Evolutionary conservation across 1,140 invertebrate species (phyloP), one percentile per base, ranked within the genome.

Genomic region (Maconellicoccus hirsutus): DNA sequence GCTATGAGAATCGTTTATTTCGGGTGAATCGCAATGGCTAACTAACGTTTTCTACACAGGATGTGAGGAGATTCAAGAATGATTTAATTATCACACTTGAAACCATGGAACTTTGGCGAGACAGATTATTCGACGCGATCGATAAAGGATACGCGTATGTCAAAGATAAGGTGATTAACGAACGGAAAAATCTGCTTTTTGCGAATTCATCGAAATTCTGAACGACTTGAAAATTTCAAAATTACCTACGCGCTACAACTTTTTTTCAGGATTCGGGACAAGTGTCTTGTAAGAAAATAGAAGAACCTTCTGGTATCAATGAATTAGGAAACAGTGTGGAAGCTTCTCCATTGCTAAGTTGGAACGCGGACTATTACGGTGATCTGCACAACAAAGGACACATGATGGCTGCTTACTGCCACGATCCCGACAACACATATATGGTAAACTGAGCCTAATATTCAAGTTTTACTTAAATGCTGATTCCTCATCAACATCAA

Each of bases 241-340:
- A n/a, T n/a, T n/a, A n/a, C n/a, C n/a, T n/a, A n/a, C n/a, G n/a
- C n/a, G n/a, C n/a, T n/a, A n/a, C n/a, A n/a, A n/a, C n/a, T n/a
- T 52, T 38, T 59, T 59, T 66, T 70, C 71, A 72, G 25, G 10
- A 71, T 75, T 14, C 73, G 74, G 74, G 66, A 19, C 0, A 27
- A 71, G n/a, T 73, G 73, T n/a, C 61, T 72, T 27, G 78, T 78
- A 76, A 86, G 4, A 76, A 77, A 0, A 75, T 91, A 27, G 85
- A 84, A 66, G 88, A 91, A 75, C 78, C 80, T 1, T 84, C 81
- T 0, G 91, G 90, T 6, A 92, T 93, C 71, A 88, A 94, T 74
- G 81, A 88, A 25, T 79, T 94, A 3, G 91, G 90, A 6, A 90
- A 93, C 76, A 84, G 93, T 71, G 82, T 93, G 73, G 91, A 93